Conservation (phyloP, 23 tunicate genomes). For the Clavelina lepadiformis region DNA sequence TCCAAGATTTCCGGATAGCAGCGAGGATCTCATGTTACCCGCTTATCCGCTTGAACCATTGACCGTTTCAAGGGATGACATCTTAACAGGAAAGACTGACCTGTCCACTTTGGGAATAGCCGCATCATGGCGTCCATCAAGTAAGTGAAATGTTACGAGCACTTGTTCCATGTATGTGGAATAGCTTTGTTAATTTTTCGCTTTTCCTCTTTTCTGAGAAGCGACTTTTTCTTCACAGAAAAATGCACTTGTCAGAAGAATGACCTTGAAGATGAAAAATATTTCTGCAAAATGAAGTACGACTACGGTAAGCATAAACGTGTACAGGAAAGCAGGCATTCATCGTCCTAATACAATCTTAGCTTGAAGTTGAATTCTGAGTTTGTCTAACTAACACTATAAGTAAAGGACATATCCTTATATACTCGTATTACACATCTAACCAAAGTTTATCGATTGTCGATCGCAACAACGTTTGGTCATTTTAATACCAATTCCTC, state of each 20-base stretch:
- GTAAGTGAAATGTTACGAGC: neutral
- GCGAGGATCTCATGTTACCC: conserved; percentile 6
- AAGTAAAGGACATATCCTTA: no score
- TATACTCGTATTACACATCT: no score
- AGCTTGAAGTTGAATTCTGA: no score
- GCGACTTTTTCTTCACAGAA: no score
- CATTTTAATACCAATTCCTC: no score
- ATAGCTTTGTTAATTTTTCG: neutral
- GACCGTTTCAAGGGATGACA: no score
- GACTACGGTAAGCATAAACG: conserved; percentile 70
- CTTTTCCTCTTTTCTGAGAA: conserved; percentile 2
- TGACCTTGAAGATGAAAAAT: conserved; percentile 10
- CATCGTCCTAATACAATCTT: no score
- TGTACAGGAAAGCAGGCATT: no score
- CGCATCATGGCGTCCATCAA: neutral
- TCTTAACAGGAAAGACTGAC: neutral
- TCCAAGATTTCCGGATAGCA: conserved; percentile 18
- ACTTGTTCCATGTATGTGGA: neutral
- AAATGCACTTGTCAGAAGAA: conserved; percentile 49
- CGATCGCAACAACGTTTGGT: no score
- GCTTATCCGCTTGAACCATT: conserved; percentile 13
- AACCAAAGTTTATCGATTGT: no score
- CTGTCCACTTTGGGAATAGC: no score
- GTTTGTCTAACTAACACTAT: no score
- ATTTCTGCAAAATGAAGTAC: conserved; percentile 50